Conservation (phyloP, 2,888 invertebrate species). For the Philopedon plagiatum region DNA sequence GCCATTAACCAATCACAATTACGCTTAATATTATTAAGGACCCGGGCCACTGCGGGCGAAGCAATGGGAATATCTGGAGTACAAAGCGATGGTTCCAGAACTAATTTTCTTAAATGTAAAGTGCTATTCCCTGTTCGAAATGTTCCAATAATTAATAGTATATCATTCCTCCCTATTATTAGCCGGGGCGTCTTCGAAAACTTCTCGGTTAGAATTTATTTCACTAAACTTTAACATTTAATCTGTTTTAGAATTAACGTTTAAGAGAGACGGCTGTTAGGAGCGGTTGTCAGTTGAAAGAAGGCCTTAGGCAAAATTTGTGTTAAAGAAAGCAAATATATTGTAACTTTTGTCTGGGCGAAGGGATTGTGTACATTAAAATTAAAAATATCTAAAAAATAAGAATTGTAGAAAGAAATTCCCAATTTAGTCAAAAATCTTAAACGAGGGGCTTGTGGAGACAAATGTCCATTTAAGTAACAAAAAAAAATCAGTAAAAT, state of each 20-base stretch:
- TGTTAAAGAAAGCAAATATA: constrained; percentile 41
- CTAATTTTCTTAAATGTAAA: constrained; percentile 58
- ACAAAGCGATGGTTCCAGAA: constrained; percentile 17
- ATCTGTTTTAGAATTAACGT: constrained; percentile 42
- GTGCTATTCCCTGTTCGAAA: constrained; percentile 64
- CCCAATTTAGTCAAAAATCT: no score
- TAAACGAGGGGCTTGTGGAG: no score
- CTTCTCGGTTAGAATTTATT: constrained; percentile 43
- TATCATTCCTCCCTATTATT: constrained; percentile 61
- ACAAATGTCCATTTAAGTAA: no score
- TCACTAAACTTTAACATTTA: constrained; percentile 48
- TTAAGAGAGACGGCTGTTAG: constrained; percentile 19
- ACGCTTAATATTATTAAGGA: not conserved
- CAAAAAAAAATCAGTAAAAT: no score
- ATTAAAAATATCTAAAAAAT: no score
- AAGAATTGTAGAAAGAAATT: no score
- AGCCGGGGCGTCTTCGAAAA: constrained; percentile 57
- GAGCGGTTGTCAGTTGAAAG: constrained; percentile 36
- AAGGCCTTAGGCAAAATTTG: constrained; percentile 29
- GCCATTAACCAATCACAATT: constrained; percentile 7
- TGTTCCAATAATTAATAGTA: constrained; percentile 64
- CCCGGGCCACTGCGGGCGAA: constrained; percentile 1
- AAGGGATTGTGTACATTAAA: no score
- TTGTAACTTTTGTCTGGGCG: constrained; percentile 30
- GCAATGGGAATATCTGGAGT: constrained; percentile 8